Evolutionary conservation across 2,888 invertebrate genomes (phyloP).

Genomic region (Pelosia muscerda): DNA sequence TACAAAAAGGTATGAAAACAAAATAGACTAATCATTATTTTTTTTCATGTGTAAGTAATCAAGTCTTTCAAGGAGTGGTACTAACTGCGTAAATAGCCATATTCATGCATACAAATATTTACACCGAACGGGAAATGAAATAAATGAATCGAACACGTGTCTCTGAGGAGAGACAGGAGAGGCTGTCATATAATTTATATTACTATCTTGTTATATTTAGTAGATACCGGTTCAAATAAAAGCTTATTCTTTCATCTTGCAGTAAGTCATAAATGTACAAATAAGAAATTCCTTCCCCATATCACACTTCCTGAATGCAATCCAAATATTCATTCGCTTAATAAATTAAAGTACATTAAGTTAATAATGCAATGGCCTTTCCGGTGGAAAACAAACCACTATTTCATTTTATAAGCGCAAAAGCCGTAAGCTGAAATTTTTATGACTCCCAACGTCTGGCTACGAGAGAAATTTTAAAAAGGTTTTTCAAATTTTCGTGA

Average conservation of each 20-base stretch:
- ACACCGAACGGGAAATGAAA: too few relatives aligned
- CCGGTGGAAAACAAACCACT: slow-evolving; percentile 66
- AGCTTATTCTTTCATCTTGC: not conserved
- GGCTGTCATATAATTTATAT: not conserved
- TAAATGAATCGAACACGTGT: too few relatives aligned
- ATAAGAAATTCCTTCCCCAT: slow-evolving; percentile 22
- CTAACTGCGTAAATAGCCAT: too few relatives aligned
- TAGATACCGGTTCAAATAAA: too few relatives aligned
- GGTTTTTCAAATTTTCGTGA: slow-evolving; percentile 71
- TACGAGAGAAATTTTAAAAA: slow-evolving; percentile 69
- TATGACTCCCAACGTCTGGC: slow-evolving; percentile 69
- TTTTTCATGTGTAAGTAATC: not conserved
- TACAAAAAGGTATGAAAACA: not conserved
- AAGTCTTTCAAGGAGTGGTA: not conserved
- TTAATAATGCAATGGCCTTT: slow-evolving; percentile 57
- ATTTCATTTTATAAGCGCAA: slow-evolving; percentile 73
- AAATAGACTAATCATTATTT: not conserved
- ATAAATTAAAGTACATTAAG: slow-evolving; percentile 59
- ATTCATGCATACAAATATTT: too few relatives aligned
- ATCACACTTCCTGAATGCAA: slow-evolving; percentile 27
- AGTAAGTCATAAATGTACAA: not conserved
- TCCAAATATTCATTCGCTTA: slow-evolving; percentile 51
- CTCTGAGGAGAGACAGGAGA: too few relatives aligned
- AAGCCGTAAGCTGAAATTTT: slow-evolving; percentile 74
- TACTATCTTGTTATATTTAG: not conserved